These are phyloP conservation scores for Luperina testacea DNA, from an alignment of 2,888 invertebrate genomes.

Conservation along the genomic window DNA sequence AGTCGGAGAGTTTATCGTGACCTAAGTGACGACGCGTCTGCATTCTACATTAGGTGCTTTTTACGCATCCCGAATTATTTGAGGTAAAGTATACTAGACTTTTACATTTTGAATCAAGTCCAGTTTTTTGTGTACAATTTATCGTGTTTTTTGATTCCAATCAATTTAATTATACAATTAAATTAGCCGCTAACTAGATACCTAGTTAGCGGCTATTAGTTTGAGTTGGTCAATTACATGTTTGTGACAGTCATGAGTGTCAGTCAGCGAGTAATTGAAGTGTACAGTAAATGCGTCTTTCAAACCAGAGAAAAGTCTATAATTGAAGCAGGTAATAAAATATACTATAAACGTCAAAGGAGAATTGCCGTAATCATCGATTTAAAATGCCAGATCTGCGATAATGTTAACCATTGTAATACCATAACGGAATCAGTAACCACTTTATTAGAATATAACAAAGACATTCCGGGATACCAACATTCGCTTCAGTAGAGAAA, in stretches of 20 bases:
- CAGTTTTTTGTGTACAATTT: background rate
- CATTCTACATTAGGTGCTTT: background rate
- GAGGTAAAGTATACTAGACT: background rate
- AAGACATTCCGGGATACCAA: constrained; percentile 34
- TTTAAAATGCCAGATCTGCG: background rate
- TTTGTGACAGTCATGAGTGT: too few species aligned
- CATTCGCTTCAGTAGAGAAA: constrained; percentile 39
- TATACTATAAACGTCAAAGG: background rate
- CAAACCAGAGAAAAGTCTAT: background rate
- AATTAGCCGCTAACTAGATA: too few species aligned
- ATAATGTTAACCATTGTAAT: constrained; percentile 29
- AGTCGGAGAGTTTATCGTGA: background rate
- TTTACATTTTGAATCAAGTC: background rate
- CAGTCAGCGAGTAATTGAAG: background rate
- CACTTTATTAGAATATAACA: constrained; percentile 43
- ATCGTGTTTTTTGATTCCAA: background rate
- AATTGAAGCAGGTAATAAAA: background rate
- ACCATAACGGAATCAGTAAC: constrained; percentile 6
- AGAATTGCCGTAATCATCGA: background rate
- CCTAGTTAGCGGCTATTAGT: too few species aligned
- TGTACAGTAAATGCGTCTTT: background rate
- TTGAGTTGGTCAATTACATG: too few species aligned
- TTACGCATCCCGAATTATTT: background rate
- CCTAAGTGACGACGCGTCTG: background rate
- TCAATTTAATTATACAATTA: too few species aligned